These are phyloP conservation scores for Diphyllodes magnificus DNA, from an alignment of 2,113 vertebrate species.

Conservation along the genomic window DNA sequence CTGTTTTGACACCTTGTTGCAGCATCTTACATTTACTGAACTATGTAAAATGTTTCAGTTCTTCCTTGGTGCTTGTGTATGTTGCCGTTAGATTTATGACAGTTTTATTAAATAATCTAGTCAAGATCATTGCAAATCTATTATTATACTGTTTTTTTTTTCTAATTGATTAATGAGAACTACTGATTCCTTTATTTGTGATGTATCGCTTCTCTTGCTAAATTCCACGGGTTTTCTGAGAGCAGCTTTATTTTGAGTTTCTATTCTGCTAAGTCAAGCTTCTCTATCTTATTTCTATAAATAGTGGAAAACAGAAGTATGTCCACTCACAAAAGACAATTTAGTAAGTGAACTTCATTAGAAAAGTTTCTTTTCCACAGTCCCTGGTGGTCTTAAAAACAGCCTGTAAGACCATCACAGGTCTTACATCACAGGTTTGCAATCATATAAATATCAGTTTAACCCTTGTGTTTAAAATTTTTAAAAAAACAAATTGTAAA, in stretches of 20 bases:
- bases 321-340: not conserved
- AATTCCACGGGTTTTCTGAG: not conserved
- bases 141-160: not conserved
- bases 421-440: not conserved
- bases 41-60: not conserved
- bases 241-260: not conserved
- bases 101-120: constrained; percentile 23
- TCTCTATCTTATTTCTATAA: not conserved
- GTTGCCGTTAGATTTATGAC: not conserved
- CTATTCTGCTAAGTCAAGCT: not conserved
- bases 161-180: not conserved
- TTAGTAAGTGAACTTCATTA: not conserved
- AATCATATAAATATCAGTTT: not conserved
- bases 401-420: not conserved
- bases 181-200: not conserved
- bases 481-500: not conserved
- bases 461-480: not conserved
- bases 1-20: not conserved
- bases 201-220: not conserved
- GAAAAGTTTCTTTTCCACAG: not conserved
- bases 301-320: not conserved
- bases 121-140: not conserved
- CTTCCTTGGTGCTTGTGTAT: not conserved
- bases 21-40: not conserved
- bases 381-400: not conserved